Percentiles rank a stretch among this genome's conserved stretches.
Evolutionary conservation across 2,113 vertebrate genomes (phyloP).

Genomic region (Budorcas taxicolor): DNA sequence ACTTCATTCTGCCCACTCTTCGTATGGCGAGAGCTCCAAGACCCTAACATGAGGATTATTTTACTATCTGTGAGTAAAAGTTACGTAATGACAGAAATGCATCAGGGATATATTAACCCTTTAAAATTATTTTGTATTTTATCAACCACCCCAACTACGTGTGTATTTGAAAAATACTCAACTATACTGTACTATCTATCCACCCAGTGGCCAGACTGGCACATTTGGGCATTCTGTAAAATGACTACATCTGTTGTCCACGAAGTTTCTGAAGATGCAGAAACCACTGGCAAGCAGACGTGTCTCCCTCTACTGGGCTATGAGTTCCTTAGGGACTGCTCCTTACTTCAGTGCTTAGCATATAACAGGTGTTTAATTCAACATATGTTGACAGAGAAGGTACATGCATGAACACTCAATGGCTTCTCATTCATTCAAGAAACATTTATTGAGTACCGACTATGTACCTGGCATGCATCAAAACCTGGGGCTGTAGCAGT

Average conservation of each 20-base stretch:
- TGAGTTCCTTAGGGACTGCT: background rate
- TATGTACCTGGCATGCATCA: background rate
- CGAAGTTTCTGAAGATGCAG: background rate
- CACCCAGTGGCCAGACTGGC: background rate
- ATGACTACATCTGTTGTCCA: background rate
- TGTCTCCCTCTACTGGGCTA: background rate
- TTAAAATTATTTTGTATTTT: background rate
- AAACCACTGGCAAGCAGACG: background rate
- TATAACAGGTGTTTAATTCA: background rate
- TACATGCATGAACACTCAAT: background rate
- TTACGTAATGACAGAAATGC: background rate
- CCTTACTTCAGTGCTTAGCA: background rate
- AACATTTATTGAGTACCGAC: background rate
- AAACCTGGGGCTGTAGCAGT: background rate
- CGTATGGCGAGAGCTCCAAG: background rate
- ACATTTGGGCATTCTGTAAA: background rate
- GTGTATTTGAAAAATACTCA: background rate
- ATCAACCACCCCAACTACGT: background rate
- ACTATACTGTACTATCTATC: background rate
- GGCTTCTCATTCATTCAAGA: background rate
- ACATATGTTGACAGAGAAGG: background rate
- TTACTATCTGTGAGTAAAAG: background rate
- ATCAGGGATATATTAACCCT: background rate
- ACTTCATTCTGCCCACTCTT: background rate
- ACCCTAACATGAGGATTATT: background rate